These are phyloP conservation scores for Endomychus coccineus DNA, from an alignment of 2,888 invertebrate genomes.

Conservation along the genomic window DNA sequence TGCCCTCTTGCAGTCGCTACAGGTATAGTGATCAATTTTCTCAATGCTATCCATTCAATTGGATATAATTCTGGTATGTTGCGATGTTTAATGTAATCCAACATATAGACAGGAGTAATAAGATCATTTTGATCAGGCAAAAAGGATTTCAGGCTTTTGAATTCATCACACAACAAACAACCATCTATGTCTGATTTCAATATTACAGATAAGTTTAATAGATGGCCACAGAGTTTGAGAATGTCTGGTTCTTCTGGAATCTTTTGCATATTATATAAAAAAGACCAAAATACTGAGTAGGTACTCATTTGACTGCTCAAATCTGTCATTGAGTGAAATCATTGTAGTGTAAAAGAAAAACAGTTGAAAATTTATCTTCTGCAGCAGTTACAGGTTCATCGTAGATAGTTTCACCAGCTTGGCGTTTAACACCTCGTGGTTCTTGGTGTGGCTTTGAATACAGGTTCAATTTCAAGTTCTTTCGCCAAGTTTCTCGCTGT, in stretches of 20 bases:
- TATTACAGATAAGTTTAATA: slow-evolving; percentile 8
- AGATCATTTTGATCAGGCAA: no score
- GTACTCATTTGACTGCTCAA: slow-evolving; percentile 8
- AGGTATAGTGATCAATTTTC: slow-evolving; percentile 16
- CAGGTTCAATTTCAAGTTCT: slow-evolving; percentile 27
- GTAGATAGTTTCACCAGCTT: slow-evolving; percentile 27
- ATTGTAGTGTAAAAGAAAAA: slow-evolving; percentile 9
- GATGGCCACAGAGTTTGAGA: slow-evolving; percentile 8
- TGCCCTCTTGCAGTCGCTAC: slow-evolving; percentile 14
- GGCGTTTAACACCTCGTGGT: slow-evolving; percentile 27
- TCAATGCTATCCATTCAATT: slow-evolving; percentile 24
- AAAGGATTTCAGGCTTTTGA: slow-evolving; percentile 7
- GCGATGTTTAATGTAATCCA: slow-evolving; percentile 22
- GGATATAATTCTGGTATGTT: slow-evolving; percentile 26
- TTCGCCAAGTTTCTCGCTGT: no score
- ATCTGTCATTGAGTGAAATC: slow-evolving; percentile 10
- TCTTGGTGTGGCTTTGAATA: slow-evolving; percentile 25
- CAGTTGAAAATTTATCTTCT: slow-evolving; percentile 11
- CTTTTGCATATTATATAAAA: slow-evolving; percentile 3
- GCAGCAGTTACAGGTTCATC: slow-evolving; percentile 25
- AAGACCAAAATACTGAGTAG: slow-evolving; percentile 8
- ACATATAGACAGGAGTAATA: slow-evolving; percentile 20
- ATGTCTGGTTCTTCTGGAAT: slow-evolving; percentile 9
- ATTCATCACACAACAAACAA: slow-evolving; percentile 10
- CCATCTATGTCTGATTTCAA: slow-evolving; percentile 9